A percentile compares a stretch with the other conserved stretches of the same genome.
These are phyloP conservation scores for Cossypha heuglini DNA, from an alignment of 2,797 vertebrate species.

Conservation along the genomic window DNA sequence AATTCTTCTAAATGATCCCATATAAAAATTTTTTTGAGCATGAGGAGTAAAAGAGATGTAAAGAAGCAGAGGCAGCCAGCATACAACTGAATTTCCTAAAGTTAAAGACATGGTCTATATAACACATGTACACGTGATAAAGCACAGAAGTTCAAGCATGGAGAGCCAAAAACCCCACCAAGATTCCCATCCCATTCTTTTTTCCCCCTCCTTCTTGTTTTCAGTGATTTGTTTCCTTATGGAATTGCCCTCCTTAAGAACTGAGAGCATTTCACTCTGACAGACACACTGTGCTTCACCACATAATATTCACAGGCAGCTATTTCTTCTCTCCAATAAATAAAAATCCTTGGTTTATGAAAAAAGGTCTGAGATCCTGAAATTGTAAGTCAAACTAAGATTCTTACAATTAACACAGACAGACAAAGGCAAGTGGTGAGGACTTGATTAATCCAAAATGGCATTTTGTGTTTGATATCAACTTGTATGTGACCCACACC, in stretches of 20 bases:
- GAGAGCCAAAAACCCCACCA: neutral
- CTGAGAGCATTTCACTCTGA: neutral
- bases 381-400: neutral
- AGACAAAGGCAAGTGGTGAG: neutral
- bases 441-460: neutral
- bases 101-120: neutral
- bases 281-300: neutral
- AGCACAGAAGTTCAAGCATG: neutral
- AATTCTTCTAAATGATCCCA: neutral
- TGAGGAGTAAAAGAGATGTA: neutral
- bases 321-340: neutral
- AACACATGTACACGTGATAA: neutral
- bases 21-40: neutral
- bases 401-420: neutral
- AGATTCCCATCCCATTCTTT: neutral
- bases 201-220: fast-evolving
- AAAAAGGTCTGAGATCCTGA: neutral
- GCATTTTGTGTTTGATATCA: neutral
- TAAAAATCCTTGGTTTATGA: neutral
- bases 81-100: neutral
- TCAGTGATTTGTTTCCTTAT: neutral
- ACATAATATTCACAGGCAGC: neutral
- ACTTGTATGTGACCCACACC: neutral
- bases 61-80: neutral
- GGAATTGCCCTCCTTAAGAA: neutral